Evolutionary conservation across 1,140 invertebrate genomes (phyloP), one percentile per base, ranked within the genome.

Genomic region (Paralvinella palmiformis): DNA sequence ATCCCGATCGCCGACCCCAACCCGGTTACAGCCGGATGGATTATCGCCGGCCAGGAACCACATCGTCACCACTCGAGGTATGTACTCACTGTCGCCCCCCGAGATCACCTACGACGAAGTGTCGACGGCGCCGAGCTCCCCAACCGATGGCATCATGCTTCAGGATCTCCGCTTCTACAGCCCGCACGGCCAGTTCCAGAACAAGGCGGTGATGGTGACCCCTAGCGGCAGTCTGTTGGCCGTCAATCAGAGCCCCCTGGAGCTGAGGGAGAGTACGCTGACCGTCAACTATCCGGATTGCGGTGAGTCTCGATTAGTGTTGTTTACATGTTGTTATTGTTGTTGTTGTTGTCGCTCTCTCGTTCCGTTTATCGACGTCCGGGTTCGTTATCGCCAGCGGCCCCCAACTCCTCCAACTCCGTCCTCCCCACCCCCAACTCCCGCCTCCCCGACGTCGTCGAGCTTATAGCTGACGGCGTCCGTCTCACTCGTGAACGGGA

Each of bases 201-300:
- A 45, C 33, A 63, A 63, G 35, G 27, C 61, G 13, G n/a, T 63
- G 6, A 55, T 63, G 61, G 45, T 63, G 48, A 63, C 61, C 22
- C 61, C 37, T 29, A 55, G 48, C 13, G 61, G 61, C 24, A 63
- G 61, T 20, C 50, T 63, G 24, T 24, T 63, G 29, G 52, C 61
- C n/a, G 50, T 63, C 61, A 63, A 56, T 36, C 61, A 63, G 50
- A 32, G 20, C n/a, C 5, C 61, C 5, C 61, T 50, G 31, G 61
- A 63, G 29, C 55, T 44, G 24, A 22, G 61, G 4, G 61, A 63
- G 52, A 63, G 61, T 35, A 63, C 50, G 61, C 52, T 55, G 27
- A 63, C 45, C 33, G 55, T 63, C 61, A 63, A 63, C 48, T 63
- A 63, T 22, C 61, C 61, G 3, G 45, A 45, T 31, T n/a, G n/a